Evolutionary conservation across 2,113 vertebrate species (phyloP).

Genomic region (Circaetus gallicus): DNA sequence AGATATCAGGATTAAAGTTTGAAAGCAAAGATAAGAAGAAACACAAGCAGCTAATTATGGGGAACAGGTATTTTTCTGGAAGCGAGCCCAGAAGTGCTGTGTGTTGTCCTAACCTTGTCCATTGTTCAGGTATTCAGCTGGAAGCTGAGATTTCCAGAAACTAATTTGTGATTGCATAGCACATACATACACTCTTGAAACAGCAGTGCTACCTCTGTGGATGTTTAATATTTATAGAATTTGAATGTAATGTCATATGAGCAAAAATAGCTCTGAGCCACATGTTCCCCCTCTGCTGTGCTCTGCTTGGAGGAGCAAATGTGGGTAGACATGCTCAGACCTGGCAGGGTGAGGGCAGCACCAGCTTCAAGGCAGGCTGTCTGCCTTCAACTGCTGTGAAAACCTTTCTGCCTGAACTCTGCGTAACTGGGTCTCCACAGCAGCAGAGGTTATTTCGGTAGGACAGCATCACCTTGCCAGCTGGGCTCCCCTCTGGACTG

Average conservation of each 20-base stretch:
- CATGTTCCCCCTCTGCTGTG: slow-evolving; percentile 11
- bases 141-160: slow-evolving; percentile 41
- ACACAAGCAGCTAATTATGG: neutral
- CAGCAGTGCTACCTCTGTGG: neutral
- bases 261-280: slow-evolving; percentile 58
- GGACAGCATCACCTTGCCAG: neutral
- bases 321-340: neutral
- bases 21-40: neutral
- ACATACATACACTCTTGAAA: slow-evolving; percentile 29
- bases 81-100: neutral
- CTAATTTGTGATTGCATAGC: slow-evolving; percentile 11
- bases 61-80: slow-evolving; percentile 39
- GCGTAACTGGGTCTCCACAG: neutral
- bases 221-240: slow-evolving; percentile 57
- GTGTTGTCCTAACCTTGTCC: slow-evolving; percentile 16
- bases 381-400: neutral
- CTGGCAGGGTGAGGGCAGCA: slow-evolving; percentile 42
- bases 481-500: neutral
- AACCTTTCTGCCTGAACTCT: neutral
- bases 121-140: slow-evolving; percentile 27
- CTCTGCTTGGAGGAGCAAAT: slow-evolving; percentile 9
- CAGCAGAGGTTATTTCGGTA: neutral
- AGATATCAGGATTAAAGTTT: neutral
- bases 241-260: slow-evolving; percentile 50
- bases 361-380: slow-evolving; percentile 21